phyloP scores from a whole-genome alignment of 1,140 invertebrate genomes.

The Drosophila seguyi region DNA sequence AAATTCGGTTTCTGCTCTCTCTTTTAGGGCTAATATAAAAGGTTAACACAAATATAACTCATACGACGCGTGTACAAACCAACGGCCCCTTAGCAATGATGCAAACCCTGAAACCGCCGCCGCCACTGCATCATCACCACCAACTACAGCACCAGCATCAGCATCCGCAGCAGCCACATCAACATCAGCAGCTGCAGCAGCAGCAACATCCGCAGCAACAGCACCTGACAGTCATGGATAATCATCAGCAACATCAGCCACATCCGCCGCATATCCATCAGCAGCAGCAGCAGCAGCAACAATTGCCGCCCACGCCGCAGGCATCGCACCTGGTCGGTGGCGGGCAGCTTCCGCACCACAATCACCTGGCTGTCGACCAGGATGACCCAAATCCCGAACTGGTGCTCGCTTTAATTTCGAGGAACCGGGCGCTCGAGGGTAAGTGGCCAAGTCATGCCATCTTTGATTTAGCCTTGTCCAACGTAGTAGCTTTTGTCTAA shows the following conservation, averaged over 20 bases:
- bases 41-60: slow-evolving; percentile 26
- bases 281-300: slow-evolving; percentile 76
- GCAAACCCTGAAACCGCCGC: slow-evolving; percentile 84
- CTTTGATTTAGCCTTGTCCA: slow-evolving; percentile 59
- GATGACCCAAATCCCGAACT: slow-evolving; percentile 91
- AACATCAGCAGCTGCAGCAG: slow-evolving; percentile 54
- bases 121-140: slow-evolving; percentile 78
- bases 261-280: slow-evolving; percentile 62
- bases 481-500: slow-evolving; percentile 19
- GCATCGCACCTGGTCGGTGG: slow-evolving; percentile 84
- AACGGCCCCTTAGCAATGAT: slow-evolving; percentile 76
- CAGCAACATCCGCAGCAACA: slow-evolving; percentile 64
- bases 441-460: slow-evolving; percentile 79
- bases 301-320: slow-evolving; percentile 86
- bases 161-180: slow-evolving; percentile 53
- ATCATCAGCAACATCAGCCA: slow-evolving; percentile 65
- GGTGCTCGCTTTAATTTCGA: slow-evolving; percentile 91
- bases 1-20: slow-evolving; percentile 1
- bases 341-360: slow-evolving; percentile 63
- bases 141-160: slow-evolving; percentile 65
- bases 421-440: slow-evolving; percentile 96
- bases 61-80: slow-evolving; percentile 56
- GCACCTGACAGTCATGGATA: slow-evolving; percentile 77
- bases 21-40: slow-evolving; percentile 14
- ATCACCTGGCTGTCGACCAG: slow-evolving; percentile 73